Evolutionary conservation across 2,888 invertebrate species (phyloP), one percentile per base, ranked within the genome.

Genomic region (Trichogramma dendrolimi): DNA sequence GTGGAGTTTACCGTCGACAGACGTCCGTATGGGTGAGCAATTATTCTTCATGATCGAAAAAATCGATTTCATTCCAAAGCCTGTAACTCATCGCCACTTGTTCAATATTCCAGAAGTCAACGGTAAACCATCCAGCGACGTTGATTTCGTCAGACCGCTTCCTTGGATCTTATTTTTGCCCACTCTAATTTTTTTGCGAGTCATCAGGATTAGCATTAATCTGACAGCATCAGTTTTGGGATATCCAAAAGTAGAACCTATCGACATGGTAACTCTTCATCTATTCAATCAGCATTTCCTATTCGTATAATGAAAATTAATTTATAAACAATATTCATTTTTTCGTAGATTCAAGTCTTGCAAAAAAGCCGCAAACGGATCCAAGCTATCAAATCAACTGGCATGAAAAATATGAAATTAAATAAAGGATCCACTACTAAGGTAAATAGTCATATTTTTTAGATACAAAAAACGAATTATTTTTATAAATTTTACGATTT

Each of bases 111-210:
- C 75, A 84, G 85, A 83, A 62, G 84, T 84, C n/a, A 79, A 80
- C 61, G 74, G 72, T 41, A 75, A 76, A 58, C 8, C 70, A 1
- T 72, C 70, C 2, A 81, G 81, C 0, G 81, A 79, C 59, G 79
- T 81, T 1, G 81, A 83, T 70, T 72, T 84, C 57, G 80, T 83
- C n/a, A 80, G 85, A 41, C 85, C 85, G 0, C 70, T 85, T 58
- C 84, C 85, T 0, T 85, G 85, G 85, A 71, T 84, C 40, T 76
- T 85, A 47, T 85, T 85, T 70, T 72, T 85, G 10, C 74, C 79
- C 41, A 74, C 81, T 67, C 74, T 85, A 55, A 69, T 85, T 6
- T 60, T 80, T 0, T 73, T 85, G 5, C 79, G 85, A 1, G 63
- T 80, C 49, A 7, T 80, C 4, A 78, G 84, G 63, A 78, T 80